A percentile compares a stretch with the other conserved stretches of the same genome.
phyloP scores from a whole-genome alignment of 2,113 vertebrate species.

The Porphyrio hochstetteri region DNA sequence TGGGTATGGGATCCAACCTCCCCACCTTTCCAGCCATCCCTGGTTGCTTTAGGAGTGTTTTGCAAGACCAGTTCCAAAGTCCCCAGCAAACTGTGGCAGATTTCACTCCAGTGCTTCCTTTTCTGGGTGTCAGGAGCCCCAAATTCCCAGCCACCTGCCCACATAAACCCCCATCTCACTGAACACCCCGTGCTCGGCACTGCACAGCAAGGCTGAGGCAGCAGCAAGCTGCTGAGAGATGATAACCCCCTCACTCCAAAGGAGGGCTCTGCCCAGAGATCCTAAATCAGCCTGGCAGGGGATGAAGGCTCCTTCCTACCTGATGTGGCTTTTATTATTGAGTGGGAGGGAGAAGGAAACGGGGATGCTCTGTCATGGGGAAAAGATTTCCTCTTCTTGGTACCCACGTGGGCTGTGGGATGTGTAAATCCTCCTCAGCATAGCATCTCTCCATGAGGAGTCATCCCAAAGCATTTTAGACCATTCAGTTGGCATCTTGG shows the following conservation, averaged over 20 bases:
- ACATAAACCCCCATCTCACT: not conserved
- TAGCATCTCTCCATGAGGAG: not conserved
- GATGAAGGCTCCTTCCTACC: not conserved
- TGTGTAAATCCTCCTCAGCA: not conserved
- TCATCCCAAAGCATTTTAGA: not conserved
- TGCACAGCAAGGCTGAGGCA: not conserved
- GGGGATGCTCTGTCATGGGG: not conserved
- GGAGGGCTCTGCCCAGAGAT: not conserved
- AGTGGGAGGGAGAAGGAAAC: not conserved
- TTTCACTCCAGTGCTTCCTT: not conserved
- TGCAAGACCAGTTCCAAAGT: not conserved
- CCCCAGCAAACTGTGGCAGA: fast-evolving
- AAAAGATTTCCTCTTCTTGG: not conserved
- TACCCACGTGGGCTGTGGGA: fast-evolving
- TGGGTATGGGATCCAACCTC: not conserved
- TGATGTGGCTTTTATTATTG: not conserved
- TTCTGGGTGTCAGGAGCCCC: not conserved
- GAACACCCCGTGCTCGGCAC: fast-evolving
- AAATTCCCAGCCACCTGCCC: fast-evolving
- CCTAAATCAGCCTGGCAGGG: not conserved
- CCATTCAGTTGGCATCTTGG: no score
- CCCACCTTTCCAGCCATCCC: not conserved
- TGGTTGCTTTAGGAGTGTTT: not conserved
- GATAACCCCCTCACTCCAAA: not conserved
- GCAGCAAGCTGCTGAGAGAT: fast-evolving